phyloP scores from a whole-genome alignment of 2,113 vertebrate species.

The Mystacornis crossleyi region DNA sequence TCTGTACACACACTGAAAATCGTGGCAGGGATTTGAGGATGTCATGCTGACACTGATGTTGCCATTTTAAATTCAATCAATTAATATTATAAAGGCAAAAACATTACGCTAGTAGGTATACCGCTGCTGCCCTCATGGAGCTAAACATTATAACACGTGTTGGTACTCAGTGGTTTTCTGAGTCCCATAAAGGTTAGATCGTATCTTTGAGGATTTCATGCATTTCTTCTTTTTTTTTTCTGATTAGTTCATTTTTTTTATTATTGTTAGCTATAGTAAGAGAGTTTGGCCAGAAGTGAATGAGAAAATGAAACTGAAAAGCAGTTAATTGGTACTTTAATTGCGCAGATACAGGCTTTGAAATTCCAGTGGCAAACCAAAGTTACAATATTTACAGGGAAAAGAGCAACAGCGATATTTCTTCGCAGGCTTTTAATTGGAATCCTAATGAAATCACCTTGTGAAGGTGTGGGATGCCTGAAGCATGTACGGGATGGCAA shows the following conservation, averaged over 20 bases:
- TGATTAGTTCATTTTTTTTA: neutral
- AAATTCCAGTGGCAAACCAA: neutral
- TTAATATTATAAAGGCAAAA: neutral
- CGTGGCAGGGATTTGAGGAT: neutral
- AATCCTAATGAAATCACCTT: conserved; percentile 3
- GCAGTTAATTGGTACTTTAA: neutral
- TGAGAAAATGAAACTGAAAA: neutral
- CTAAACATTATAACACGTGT: neutral
- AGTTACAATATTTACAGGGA: neutral
- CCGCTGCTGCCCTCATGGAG: neutral
- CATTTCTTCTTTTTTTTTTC: neutral
- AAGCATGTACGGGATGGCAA: neutral
- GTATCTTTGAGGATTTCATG: neutral
- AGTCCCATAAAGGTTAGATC: neutral
- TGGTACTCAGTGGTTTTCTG: neutral
- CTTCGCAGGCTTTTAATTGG: neutral
- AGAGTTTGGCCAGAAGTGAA: neutral
- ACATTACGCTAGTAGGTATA: neutral
- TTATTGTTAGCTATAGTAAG: neutral
- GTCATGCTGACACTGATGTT: neutral
- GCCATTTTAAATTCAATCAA: neutral
- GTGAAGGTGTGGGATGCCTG: neutral
- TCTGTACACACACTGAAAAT: neutral
- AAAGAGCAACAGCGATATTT: conserved; percentile 4
- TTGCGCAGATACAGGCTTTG: neutral